Base-by-base conservation (phyloP, 2,888 invertebrate genomes). In the Coecobrya sp. region DNA sequence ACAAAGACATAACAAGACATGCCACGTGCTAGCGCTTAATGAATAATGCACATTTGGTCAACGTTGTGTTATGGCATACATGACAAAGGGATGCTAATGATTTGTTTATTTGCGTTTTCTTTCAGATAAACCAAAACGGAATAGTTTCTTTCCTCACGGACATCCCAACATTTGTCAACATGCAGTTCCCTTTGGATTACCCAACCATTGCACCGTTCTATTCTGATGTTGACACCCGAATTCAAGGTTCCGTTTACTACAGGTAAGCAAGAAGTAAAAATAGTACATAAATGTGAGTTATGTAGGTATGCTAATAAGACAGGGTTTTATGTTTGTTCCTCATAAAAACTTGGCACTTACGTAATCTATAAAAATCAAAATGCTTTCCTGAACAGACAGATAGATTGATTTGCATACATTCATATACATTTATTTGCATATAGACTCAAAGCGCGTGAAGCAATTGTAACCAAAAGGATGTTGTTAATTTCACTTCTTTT, bases 141-240 rank as follows among this genome's bases (percentile, higher is more conserved):
- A 97, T 99, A 19, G 95, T 99, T 49, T 98, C 99, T 7, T 99
- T 99, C 95, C 97, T 98, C 95, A 97, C 98, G n/a, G 98, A 98
- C 95, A 97, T 99, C 94, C 97, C 98, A 8, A 97, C 97, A 84
- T 99, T 98, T 95, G 96, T 98, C 95, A 98, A 98, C 95, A 97
- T 98, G 49, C 98, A 98, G 95, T 98, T 99, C 95, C 98, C 99
- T 0, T 96, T 98, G 95, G 98, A 98, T 93, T 98, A 98, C 95
- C 98, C 99, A 0, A 97, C 98, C 0, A 98, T 99, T 95, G 98
- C 99, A 0, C 98, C 98, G 0, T 97, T 99, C 95, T 98, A 99
- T 95, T 97, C 98, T 0, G 99, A 99, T 96, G 97, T 99, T 4
- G 99, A 99, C 95, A 98, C 97, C 0, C 96, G 97, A 0, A 96